Evolutionary conservation across 2,797 vertebrate genomes (phyloP), one percentile per base, ranked within the genome.

Genomic region (Poeciliopsis presidionis): DNA sequence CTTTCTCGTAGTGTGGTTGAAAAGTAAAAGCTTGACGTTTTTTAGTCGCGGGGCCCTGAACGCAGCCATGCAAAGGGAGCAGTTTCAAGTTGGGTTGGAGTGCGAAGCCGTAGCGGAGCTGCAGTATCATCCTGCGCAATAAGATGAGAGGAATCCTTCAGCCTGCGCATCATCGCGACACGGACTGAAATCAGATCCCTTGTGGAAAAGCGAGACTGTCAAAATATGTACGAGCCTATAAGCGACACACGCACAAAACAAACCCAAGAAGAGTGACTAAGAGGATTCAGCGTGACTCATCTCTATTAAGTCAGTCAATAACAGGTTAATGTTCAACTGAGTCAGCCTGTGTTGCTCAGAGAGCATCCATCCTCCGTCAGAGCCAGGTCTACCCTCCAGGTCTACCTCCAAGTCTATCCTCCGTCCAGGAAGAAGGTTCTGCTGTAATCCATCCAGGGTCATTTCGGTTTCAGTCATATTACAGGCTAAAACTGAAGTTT

Each of bases 61-160:
- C 7, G 90, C 86, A 90, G 57, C 92, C 91, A 7, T 2, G 45
- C 1, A 55, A 53, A 79, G 81, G 88, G 92, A 91, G 90, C 91
- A 92, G 93, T 92, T 96, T 97, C 96, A 98, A 97, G 97, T 96
- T 98, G 96, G 96, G 97, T 97, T 98, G 97, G 94, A 95, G 96
- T 94, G 97, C 94, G 94, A 91, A 90, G 90, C 93, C 84, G 94
- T 93, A 87, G 95, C 72, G 86, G 94, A 96, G 96, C 97, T 97
- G 97, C 97, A 98, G 97, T 96, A 97, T 98, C 97, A 97, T 94
- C 89, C 92, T 98, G 97, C 97, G 97, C 97, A 98, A 95, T 97
- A 95, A 96, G 93, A 91, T 77, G 92, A 95, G 90, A 84, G 87
- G 87, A 77, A 81, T 87, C 86, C 85, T 88, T 83, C 80, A 79